phyloP scores from a whole-genome alignment of 2,888 invertebrate species.

The Philereme vetulata region DNA sequence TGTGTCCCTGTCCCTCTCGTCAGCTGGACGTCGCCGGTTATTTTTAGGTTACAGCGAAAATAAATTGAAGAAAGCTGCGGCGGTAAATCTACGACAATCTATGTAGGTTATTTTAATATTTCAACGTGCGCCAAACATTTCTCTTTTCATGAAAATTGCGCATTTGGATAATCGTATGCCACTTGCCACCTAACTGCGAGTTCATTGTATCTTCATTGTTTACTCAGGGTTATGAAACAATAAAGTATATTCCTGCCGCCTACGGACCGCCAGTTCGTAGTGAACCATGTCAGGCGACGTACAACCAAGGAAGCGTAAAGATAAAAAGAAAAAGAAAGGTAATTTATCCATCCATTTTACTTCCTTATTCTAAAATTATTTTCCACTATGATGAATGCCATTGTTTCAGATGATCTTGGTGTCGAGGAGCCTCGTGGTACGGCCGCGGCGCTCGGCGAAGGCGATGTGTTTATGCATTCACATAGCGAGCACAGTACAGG shows the following conservation, averaged over 20 bases:
- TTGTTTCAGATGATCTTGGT: constrained; percentile 74
- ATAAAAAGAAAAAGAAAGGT: constrained; percentile 93
- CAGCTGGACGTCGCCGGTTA: constrained; percentile 80
- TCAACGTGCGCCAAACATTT: constrained; percentile 66
- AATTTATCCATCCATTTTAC: constrained; percentile 40
- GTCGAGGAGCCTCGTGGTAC: constrained; percentile 77
- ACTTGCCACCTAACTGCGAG: constrained; percentile 53
- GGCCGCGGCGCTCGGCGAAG: constrained; percentile 78
- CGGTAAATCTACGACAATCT: constrained; percentile 60
- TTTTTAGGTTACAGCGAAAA: constrained; percentile 83
- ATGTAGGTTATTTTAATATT: constrained; percentile 80
- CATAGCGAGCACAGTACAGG: constrained; percentile 90
- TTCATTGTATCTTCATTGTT: constrained; percentile 68
- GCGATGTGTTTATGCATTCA: constrained; percentile 90
- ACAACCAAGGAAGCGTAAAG: constrained; percentile 93
- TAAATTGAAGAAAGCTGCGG: constrained; percentile 77
- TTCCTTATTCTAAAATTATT: background rate
- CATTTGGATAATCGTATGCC: constrained; percentile 64
- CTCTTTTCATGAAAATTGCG: constrained; percentile 72
- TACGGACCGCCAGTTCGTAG: constrained; percentile 68
- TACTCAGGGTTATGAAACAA: constrained; percentile 81
- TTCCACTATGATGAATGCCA: constrained; percentile 14
- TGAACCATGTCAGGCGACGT: constrained; percentile 93
- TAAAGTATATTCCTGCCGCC: constrained; percentile 70
- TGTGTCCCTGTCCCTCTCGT: constrained; percentile 58